These are phyloP conservation scores for Zaprionus africanus DNA, from an alignment of 1,140 invertebrate species.

Conservation along the genomic window DNA sequence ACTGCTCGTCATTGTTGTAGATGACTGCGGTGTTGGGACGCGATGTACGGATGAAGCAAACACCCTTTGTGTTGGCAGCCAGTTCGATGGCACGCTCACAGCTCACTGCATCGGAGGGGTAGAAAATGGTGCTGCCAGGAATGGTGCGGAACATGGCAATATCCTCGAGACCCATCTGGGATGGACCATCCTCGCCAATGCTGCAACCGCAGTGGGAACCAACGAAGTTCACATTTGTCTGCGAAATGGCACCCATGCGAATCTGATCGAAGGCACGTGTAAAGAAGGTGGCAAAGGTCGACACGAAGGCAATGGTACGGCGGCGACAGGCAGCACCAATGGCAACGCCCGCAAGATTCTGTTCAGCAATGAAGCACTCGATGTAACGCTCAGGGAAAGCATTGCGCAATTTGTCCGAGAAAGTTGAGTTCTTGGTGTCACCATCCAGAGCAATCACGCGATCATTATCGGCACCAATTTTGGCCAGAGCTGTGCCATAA, in stretches of 20 bases:
- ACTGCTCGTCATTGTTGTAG: slow-evolving; percentile 94
- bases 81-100: slow-evolving; percentile 97
- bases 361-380: slow-evolving; percentile 99
- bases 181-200: slow-evolving; percentile 99
- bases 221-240: slow-evolving; percentile 98
- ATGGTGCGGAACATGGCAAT: slow-evolving; percentile 97
- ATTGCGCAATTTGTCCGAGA: slow-evolving; percentile 95
- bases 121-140: slow-evolving; percentile 97
- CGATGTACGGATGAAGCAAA: slow-evolving; percentile 98
- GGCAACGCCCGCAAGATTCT: slow-evolving; percentile 98
- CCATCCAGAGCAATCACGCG: slow-evolving; percentile 96
- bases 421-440: slow-evolving; percentile 99
- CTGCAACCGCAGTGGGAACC: slow-evolving; percentile 98
- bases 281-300: slow-evolving; percentile 99
- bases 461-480: slow-evolving; percentile 92
- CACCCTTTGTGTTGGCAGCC: slow-evolving; percentile 97
- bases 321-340: slow-evolving; percentile 96
- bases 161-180: slow-evolving; percentile 99
- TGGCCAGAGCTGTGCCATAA: slow-evolving; percentile 97
- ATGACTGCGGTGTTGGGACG: slow-evolving; percentile 95
- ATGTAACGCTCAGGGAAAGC: slow-evolving; percentile 93
- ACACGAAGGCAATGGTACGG: slow-evolving; percentile 95
- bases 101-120: slow-evolving; percentile 98
- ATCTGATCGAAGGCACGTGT: slow-evolving; percentile 98
- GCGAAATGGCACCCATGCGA: slow-evolving; percentile 99